These are phyloP conservation scores for Drosophila aff. DNA, from an alignment of 1,140 invertebrate species.

Conservation along the genomic window DNA sequence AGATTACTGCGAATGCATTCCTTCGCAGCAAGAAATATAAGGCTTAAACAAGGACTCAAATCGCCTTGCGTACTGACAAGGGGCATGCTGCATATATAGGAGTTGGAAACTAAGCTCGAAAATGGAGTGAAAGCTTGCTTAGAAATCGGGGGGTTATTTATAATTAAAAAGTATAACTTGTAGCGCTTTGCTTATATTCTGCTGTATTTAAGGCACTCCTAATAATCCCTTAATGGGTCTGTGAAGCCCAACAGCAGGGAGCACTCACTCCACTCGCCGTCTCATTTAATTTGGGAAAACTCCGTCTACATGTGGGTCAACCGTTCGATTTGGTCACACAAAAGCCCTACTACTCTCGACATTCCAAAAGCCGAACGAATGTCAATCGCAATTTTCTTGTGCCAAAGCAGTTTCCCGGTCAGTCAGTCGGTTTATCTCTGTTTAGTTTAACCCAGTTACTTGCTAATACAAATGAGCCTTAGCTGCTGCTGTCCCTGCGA, in stretches of 20 bases:
- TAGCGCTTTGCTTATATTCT: background rate
- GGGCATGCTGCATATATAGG: constrained; percentile 2
- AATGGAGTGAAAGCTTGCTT: background rate
- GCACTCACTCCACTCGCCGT: background rate
- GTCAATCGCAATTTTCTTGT: constrained; percentile 45
- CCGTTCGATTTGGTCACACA: constrained; percentile 20
- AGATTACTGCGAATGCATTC: constrained; percentile 51
- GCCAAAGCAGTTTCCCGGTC: constrained; percentile 11
- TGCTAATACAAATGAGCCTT: constrained; percentile 60
- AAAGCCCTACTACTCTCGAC: constrained; percentile 11
- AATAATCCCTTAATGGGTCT: constrained; percentile 5
- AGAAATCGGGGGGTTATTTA: background rate
- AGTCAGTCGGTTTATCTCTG: constrained; percentile 38
- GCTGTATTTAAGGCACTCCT: constrained; percentile 1
- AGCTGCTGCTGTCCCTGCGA: background rate
- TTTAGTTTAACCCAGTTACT: constrained; percentile 71
- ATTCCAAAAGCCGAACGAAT: constrained; percentile 27
- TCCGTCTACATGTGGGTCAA: constrained; percentile 32
- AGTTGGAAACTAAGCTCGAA: constrained; percentile 5
- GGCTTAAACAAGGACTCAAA: constrained; percentile 29
- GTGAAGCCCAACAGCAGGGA: background rate
- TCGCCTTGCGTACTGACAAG: constrained; percentile 20
- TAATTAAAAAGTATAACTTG: constrained; percentile 3
- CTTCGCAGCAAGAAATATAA: constrained; percentile 18
- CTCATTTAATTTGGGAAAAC: constrained; percentile 26